Conservation (phyloP, 1,140 invertebrate species). For the Bombus terrestris region DNA sequence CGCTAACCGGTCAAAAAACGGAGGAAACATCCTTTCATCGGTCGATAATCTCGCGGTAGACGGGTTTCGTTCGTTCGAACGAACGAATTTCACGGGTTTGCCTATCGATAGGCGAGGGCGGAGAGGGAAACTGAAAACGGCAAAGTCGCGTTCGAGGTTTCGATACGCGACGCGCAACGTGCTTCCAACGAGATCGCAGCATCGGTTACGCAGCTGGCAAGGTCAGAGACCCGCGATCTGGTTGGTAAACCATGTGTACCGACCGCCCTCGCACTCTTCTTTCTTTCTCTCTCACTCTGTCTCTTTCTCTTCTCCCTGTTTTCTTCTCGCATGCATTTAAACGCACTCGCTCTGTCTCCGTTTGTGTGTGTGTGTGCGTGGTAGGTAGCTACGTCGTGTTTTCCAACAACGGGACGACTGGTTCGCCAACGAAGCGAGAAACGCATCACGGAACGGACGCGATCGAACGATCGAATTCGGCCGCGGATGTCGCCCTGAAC, state of each 20-base stretch:
- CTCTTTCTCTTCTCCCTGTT: background rate
- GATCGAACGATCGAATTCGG: slow-evolving; percentile 28
- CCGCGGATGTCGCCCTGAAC: slow-evolving; percentile 42
- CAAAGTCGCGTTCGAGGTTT: background rate
- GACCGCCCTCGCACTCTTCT: slow-evolving; percentile 63
- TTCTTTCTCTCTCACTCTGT: background rate
- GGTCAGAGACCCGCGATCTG: slow-evolving; percentile 80
- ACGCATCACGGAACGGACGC: background rate
- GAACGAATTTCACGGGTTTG: background rate
- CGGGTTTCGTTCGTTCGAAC: background rate
- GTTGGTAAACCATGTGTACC: slow-evolving; percentile 79
- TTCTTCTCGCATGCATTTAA: background rate
- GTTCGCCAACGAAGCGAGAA: background rate
- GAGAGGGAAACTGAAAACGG: background rate
- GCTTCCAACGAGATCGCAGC: slow-evolving; percentile 69
- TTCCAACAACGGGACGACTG: background rate
- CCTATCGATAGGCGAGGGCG: too few species aligned
- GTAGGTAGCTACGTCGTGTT: background rate
- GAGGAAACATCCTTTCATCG: background rate
- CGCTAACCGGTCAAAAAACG: slow-evolving; percentile 14
- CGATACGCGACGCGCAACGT: slow-evolving; percentile 9
- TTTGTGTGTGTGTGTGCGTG: background rate
- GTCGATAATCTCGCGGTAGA: slow-evolving; percentile 3
- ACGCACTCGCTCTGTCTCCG: background rate
- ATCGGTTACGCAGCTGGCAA: slow-evolving; percentile 75